Conservation (phyloP, 2,797 vertebrate genomes). For the Sternarchorhynchus goeldii region DNA sequence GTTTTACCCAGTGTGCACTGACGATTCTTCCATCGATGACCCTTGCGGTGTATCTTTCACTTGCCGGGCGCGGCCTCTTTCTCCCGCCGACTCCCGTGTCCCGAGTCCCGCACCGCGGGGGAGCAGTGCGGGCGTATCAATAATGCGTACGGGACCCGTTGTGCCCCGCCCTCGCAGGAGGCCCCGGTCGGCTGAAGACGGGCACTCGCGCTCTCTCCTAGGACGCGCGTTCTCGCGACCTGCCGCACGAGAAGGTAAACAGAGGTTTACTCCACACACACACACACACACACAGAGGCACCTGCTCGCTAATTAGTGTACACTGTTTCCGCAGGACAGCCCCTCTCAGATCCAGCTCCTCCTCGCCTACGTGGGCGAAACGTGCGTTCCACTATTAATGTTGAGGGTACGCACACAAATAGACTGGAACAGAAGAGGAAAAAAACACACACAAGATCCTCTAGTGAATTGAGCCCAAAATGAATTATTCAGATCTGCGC, state of each 20-base stretch:
- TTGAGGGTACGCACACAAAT: constrained; percentile 67
- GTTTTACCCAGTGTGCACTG: constrained; percentile 11
- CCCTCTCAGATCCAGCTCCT: constrained; percentile 69
- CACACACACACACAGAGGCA: constrained; percentile 59
- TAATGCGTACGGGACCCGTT: constrained; percentile 20
- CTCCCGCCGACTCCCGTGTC: constrained; percentile 39
- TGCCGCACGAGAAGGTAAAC: constrained; percentile 43
- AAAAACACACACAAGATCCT: constrained; percentile 73
- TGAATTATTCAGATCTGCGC: constrained; percentile 80
- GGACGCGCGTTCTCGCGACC: constrained; percentile 21
- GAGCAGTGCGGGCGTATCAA: neutral
- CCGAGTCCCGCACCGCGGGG: constrained; percentile 49
- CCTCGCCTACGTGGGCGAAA: constrained; percentile 72
- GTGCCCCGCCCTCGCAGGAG: constrained; percentile 35
- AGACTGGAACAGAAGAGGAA: constrained; percentile 63
- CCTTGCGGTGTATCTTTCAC: constrained; percentile 39
- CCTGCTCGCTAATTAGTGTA: constrained; percentile 62
- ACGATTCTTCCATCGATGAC: constrained; percentile 39
- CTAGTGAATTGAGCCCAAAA: constrained; percentile 72
- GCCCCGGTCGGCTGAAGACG: constrained; percentile 38
- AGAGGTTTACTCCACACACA: constrained; percentile 45
- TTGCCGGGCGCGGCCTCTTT: constrained; percentile 44
- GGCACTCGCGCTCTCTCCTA: constrained; percentile 15
- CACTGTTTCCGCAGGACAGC: constrained; percentile 59
- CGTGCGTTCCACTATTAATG: constrained; percentile 66